Percentiles rank a stretch among this genome's conserved stretches.
phyloP scores from a whole-genome alignment of 1,140 invertebrate species.

The Drosophila carrolli region DNA sequence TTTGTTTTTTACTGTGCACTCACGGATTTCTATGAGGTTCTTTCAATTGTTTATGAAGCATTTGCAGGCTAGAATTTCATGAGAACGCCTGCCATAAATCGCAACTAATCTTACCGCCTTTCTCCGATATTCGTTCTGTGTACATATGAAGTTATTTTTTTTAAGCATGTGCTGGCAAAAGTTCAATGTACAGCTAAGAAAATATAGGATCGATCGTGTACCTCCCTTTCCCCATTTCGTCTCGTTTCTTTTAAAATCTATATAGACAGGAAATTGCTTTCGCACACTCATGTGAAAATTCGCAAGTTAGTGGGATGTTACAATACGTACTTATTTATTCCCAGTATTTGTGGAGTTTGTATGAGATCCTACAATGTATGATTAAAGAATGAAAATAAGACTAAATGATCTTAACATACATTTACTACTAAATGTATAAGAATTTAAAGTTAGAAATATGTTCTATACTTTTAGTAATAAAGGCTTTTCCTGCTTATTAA shows the following conservation, averaged over 20 bases:
- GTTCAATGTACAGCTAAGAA: slow-evolving; percentile 66
- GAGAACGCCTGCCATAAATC: slow-evolving; percentile 64
- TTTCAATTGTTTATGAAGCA: slow-evolving; percentile 62
- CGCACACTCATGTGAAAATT: slow-evolving; percentile 67
- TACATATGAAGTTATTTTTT: neutral
- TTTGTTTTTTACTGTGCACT: neutral
- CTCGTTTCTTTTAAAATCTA: slow-evolving; percentile 13
- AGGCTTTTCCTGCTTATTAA: too few relatives aligned
- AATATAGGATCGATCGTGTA: slow-evolving; percentile 8
- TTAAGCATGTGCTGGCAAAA: slow-evolving; percentile 35
- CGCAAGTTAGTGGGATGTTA: slow-evolving; percentile 49
- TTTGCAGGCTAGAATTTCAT: slow-evolving; percentile 62
- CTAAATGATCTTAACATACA: too few relatives aligned
- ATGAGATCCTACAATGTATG: neutral
- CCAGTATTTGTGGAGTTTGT: neutral
- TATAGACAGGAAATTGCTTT: slow-evolving; percentile 46
- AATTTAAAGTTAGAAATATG: too few relatives aligned
- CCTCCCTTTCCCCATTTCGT: neutral
- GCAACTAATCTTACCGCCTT: slow-evolving; percentile 35
- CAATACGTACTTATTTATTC: neutral
- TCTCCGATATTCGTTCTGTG: neutral
- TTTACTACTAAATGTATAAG: too few relatives aligned
- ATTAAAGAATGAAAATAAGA: too few relatives aligned
- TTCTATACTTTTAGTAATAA: too few relatives aligned
- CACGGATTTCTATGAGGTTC: slow-evolving; percentile 28